Evolutionary conservation across 2,113 vertebrate genomes (phyloP).

Genomic region (Panurus biarmicus): DNA sequence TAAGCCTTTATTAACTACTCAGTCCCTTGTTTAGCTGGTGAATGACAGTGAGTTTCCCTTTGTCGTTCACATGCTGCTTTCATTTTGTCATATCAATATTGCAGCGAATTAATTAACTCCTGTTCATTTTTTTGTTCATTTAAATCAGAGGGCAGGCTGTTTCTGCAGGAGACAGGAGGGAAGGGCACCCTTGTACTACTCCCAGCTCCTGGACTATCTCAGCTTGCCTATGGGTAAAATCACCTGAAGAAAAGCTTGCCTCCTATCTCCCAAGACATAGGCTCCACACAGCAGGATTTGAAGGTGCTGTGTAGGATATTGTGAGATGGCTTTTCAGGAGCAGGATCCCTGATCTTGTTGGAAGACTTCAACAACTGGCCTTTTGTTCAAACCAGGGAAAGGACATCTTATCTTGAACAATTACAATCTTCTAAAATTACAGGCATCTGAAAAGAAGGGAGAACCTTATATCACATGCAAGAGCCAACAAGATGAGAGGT

Average conservation of each 20-base stretch:
- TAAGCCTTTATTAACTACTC: slow-evolving; percentile 34
- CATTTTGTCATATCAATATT: slow-evolving; percentile 36
- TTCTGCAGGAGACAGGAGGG: background rate
- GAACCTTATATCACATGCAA: background rate
- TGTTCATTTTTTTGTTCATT: background rate
- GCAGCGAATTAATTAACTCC: slow-evolving; percentile 45
- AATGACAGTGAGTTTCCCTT: slow-evolving; percentile 39
- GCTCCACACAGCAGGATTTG: background rate
- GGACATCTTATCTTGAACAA: background rate
- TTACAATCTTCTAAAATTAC: background rate
- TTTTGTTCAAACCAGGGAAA: background rate
- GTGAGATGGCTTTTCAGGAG: background rate
- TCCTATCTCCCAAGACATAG: background rate
- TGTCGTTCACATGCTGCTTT: background rate
- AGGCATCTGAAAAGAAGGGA: background rate
- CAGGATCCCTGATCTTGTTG: background rate
- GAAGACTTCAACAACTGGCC: background rate
- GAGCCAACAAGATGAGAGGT: background rate
- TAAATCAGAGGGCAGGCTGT: background rate
- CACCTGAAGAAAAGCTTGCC: background rate
- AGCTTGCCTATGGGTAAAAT: background rate
- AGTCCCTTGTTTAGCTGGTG: slow-evolving; percentile 10
- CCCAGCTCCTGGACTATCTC: background rate
- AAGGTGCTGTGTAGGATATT: background rate
- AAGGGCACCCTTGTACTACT: background rate